Conservation (phyloP, 2,113 vertebrate species). For the Mesoclemmys tuberculata region DNA sequence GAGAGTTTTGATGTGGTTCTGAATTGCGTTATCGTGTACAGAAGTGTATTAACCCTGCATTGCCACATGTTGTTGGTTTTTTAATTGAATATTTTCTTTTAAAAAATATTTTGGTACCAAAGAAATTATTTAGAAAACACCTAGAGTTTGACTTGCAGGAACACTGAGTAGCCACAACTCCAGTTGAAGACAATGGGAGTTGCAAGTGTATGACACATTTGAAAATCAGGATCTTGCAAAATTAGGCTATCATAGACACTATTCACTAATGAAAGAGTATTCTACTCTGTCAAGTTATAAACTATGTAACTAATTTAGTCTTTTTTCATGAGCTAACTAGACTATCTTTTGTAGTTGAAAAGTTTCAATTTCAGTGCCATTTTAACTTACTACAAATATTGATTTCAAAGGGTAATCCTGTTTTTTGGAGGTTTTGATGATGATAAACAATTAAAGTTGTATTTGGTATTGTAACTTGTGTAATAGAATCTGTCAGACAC, state of each 20-base stretch:
- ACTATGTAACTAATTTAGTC: background rate
- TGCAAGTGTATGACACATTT: background rate
- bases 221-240: background rate
- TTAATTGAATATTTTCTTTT: background rate
- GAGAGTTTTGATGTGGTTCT: background rate
- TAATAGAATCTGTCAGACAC: slow-evolving; percentile 1
- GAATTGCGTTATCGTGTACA: background rate
- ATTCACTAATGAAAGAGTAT: background rate
- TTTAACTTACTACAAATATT: background rate
- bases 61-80: background rate
- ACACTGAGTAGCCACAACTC: background rate
- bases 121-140: background rate
- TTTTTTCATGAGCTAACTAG: background rate
- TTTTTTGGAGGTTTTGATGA: background rate
- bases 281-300: background rate
- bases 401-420: background rate
- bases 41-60: background rate
- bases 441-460: background rate
- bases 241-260: background rate
- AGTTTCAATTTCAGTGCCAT: rapidly evolving
- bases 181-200: background rate
- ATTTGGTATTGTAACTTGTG: rapidly evolving
- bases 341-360: background rate
- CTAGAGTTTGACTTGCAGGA: background rate
- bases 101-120: background rate